Evolutionary conservation across 2,888 invertebrate genomes (phyloP), one percentile per base, ranked within the genome.

Genomic region (Nomada fabriciana): DNA sequence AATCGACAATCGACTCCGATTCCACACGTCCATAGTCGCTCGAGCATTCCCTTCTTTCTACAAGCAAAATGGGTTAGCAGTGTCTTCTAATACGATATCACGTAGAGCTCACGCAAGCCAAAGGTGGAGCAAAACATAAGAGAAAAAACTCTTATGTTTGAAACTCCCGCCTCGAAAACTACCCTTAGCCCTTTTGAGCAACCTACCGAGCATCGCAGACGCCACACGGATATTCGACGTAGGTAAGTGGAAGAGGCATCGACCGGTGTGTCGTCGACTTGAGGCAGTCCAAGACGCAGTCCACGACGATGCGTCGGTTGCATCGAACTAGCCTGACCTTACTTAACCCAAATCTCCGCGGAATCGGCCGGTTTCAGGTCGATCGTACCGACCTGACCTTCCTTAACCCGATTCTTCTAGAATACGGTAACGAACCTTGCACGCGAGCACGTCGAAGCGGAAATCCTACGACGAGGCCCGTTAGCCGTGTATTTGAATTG

Each of bases 401-500:
- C 84, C 88, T 70, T 88, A 88, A 87, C 84, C 83, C 86, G 82
- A 87, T 88, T 88, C 84, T 79, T 79, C 79, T 76, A 67, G 76
- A 87, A 85, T 71, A 77, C 79, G 73, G 83, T 82, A 85, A 85
- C 88, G 76, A 84, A 81, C 70, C 63, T 1, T n/a, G 60, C 73
- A 53, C 75, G 70, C 75, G 77, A 79, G 78, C 47, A 72, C 84
- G 64, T 82, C 76, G 81, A 86, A 80, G 80, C 88, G 88, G 88
- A 88, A 88, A 85, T 86, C 86, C 86, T 86, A 78, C 80, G 86
- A 83, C 79, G 67, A 67, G 86, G 83, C 57, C 88, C 88, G 88
- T 88, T 88, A 88, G 61, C 53, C 79, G 68, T 60, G 82, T 86
- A 89, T 89, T 89, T 88, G 88, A 89, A 89, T 89, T 87, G 89